These are phyloP conservation scores for Tetropium fuscum DNA, from an alignment of 2,888 invertebrate genomes.

Conservation along the genomic window DNA sequence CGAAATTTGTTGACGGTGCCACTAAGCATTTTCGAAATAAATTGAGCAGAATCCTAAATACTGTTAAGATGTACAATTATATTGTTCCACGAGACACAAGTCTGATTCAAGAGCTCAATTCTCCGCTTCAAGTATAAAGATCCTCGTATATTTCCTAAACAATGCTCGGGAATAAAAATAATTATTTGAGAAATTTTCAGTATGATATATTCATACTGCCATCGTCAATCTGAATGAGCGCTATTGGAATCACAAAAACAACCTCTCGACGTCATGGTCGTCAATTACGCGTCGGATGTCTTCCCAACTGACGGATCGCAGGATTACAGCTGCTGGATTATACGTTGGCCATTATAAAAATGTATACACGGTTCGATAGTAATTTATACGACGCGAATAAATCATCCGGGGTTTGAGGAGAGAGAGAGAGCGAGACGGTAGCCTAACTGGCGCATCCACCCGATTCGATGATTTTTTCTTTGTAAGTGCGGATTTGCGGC, in stretches of 20 bases:
- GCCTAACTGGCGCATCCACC: not conserved
- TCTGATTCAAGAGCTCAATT: too few species aligned
- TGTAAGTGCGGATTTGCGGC: not conserved
- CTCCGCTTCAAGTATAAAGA: too few species aligned
- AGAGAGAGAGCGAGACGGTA: not conserved
- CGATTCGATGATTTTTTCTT: not conserved
- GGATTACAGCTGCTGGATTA: conserved; percentile 55
- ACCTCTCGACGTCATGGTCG: conserved; percentile 21
- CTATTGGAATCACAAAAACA: not conserved
- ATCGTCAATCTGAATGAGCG: not conserved
- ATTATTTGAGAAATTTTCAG: too few species aligned
- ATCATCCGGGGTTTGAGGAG: conserved; percentile 44
- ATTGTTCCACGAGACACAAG: too few species aligned
- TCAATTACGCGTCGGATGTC: conserved; percentile 53
- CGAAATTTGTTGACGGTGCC: too few species aligned
- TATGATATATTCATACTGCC: too few species aligned
- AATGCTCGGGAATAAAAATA: too few species aligned
- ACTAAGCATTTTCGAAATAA: too few species aligned
- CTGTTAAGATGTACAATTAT: too few species aligned
- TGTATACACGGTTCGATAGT: conserved; percentile 53
- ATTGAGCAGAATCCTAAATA: too few species aligned
- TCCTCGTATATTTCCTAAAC: too few species aligned
- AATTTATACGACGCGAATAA: conserved; percentile 55
- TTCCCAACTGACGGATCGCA: conserved; percentile 52
- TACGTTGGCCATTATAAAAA: conserved; percentile 52